phyloP scores from a whole-genome alignment of 2,888 invertebrate species.

The Rhyacophila evoluta region DNA sequence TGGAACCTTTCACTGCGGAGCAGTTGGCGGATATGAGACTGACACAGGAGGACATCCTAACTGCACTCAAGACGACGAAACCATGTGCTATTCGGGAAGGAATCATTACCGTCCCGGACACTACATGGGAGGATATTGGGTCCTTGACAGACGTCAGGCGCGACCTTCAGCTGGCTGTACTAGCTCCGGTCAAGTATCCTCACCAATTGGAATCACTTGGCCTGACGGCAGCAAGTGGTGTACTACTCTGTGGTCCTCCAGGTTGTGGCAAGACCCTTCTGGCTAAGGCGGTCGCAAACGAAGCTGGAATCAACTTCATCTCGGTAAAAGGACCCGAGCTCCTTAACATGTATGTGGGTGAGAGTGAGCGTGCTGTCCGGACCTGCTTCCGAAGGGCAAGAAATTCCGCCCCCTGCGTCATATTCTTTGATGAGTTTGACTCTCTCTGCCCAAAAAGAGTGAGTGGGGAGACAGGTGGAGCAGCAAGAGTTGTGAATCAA shows the following conservation, averaged over 20 bases:
- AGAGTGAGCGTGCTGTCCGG: constrained; percentile 97
- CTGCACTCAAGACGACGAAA: constrained; percentile 84
- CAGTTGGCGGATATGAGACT: constrained; percentile 77
- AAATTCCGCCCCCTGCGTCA: constrained; percentile 97
- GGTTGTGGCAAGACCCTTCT: constrained; percentile 96
- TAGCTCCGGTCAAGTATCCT: constrained; percentile 92
- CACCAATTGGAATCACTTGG: constrained; percentile 84
- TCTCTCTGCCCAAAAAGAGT: constrained; percentile 92
- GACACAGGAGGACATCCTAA: constrained; percentile 80
- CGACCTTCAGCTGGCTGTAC: constrained; percentile 89
- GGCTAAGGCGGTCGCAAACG: constrained; percentile 98
- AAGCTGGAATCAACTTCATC: constrained; percentile 98
- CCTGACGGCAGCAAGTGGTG: constrained; percentile 85
- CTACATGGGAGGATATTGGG: constrained; percentile 97
- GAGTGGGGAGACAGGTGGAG: constrained; percentile 78
- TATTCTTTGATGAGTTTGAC: constrained; percentile 99
- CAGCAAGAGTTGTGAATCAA: constrained; percentile 94
- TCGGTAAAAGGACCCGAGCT: constrained; percentile 99
- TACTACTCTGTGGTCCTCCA: constrained; percentile 96
- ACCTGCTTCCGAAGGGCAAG: constrained; percentile 94
- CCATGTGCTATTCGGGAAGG: constrained; percentile 97
- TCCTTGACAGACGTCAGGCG: constrained; percentile 89
- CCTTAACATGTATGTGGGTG: constrained; percentile 99
- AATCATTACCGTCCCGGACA: constrained; percentile 97
- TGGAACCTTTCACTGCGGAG: constrained; percentile 72